Base-by-base conservation (phyloP, 1,140 invertebrate species). In the Conopomorpha cramerella region DNA sequence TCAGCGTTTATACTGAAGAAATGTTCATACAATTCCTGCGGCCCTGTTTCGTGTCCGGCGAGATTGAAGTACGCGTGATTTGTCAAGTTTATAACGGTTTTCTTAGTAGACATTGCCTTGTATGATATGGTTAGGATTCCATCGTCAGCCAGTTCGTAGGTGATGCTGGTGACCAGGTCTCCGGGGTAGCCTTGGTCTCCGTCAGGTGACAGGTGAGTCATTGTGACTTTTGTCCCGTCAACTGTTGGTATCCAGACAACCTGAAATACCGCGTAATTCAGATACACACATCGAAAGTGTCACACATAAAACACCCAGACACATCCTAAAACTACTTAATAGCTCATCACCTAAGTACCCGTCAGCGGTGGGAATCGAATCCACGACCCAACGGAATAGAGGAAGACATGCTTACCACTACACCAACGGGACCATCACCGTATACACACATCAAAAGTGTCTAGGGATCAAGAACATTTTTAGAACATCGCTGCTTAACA, bases 1-100 rank as follows among this genome's bases (percentile, higher is more conserved):
- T 93, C 86, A 16, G 91, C 88, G 51, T 89, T 87, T 1, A 96
- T 81, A 0, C 56, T 70, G 2, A 95, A 73, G 12, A 78, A 51
- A 60, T 97, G 94, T 29, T 91, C 84, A 43, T 88, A 86, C 1
- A 92, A 46, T 45, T 84, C 84, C 1, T 49, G 45, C 1, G 65
- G 44, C 0, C 81, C 82, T 13, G 60, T 34, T 1, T 73, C 82
- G 65, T 95, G 90, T 3, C 94, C 94, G 37, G 86, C 91, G 17
- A 98, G 73, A 76, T 98, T 98, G 60, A 97, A 97, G 64, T 96
- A 98, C 3, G 90, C 83, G 63, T 98, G 95, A 68, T 96, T 96
- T 0, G 93, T 93, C 27, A 98, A 68, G 68, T 95, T 97, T 0
- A 98, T 82, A 1, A 91, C 86, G 0, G 93, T 96, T 4, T 87